Evolutionary conservation across 2,888 invertebrate genomes (phyloP).

Genomic region (Brachynemurus nebulosus): DNA sequence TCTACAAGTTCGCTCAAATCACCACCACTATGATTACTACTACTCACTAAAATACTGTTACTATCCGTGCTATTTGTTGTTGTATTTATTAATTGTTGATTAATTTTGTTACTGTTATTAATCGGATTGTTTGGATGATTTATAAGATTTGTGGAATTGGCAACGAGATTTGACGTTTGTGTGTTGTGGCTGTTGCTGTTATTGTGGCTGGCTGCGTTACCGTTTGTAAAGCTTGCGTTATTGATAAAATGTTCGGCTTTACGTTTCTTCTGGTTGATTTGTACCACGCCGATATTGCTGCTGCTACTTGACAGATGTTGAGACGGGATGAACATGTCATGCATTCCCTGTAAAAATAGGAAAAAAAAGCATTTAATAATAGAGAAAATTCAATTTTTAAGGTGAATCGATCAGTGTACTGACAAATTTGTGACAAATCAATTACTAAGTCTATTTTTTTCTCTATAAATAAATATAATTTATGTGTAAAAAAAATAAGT

Average conservation of each 20-base stretch:
- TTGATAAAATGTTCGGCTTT: slow-evolving; percentile 27
- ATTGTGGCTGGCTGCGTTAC: neutral
- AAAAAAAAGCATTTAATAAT: neutral
- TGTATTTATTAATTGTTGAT: neutral
- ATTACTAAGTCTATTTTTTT: too few species aligned
- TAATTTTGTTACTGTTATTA: neutral
- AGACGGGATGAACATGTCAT: slow-evolving; percentile 73
- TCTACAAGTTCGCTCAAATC: neutral
- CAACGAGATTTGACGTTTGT: neutral
- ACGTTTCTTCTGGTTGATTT: slow-evolving; percentile 29
- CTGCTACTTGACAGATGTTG: slow-evolving; percentile 36
- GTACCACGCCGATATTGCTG: slow-evolving; percentile 34
- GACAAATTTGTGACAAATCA: too few species aligned
- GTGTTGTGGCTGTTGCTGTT: slow-evolving; percentile 2
- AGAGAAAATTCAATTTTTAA: too few species aligned
- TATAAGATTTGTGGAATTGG: neutral
- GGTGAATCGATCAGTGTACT: too few species aligned
- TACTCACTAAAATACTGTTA: neutral
- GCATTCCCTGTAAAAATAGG: slow-evolving; percentile 51
- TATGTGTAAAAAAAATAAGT: too few species aligned
- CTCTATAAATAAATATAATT: too few species aligned
- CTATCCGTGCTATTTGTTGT: neutral
- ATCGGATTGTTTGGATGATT: slow-evolving; percentile 5
- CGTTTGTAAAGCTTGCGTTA: slow-evolving; percentile 15
- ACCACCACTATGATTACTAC: neutral